phyloP scores from a whole-genome alignment of 2,888 invertebrate species.

The Sphaerophoria taeniata region DNA sequence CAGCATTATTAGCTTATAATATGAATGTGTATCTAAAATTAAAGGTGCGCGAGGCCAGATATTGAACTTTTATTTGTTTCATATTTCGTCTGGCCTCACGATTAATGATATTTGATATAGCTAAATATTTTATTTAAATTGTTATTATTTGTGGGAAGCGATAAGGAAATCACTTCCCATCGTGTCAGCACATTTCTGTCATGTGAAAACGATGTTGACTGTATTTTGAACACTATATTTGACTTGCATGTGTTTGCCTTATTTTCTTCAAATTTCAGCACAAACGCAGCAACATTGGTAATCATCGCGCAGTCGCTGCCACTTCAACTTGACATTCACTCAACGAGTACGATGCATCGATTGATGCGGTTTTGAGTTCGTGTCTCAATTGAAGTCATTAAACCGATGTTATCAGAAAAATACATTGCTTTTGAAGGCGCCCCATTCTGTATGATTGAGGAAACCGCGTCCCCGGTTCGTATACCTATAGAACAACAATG shows the following conservation, averaged over 20 bases:
- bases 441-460: neutral
- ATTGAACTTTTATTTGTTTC: too few relatives aligned
- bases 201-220: too few relatives aligned
- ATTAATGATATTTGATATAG: too few relatives aligned
- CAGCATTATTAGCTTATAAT: too few relatives aligned
- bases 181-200: too few relatives aligned
- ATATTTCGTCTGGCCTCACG: too few relatives aligned
- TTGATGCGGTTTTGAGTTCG: slow-evolving; percentile 8
- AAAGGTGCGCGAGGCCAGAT: too few relatives aligned
- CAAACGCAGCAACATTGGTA: neutral
- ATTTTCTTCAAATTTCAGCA: neutral
- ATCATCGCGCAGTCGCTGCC: slow-evolving; percentile 12
- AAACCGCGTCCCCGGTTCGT: neutral
- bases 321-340: neutral
- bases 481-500: neutral
- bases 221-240: too few relatives aligned
- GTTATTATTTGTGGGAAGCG: too few relatives aligned
- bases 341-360: neutral
- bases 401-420: slow-evolving; percentile 4
- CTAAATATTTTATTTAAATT: too few relatives aligned
- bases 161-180: too few relatives aligned
- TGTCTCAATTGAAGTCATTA: neutral
- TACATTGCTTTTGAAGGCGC: slow-evolving; percentile 1
- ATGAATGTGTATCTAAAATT: too few relatives aligned
- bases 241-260: neutral